Evolutionary conservation across 2,888 invertebrate genomes (phyloP).

Genomic region (Cantharis flavilabris): DNA sequence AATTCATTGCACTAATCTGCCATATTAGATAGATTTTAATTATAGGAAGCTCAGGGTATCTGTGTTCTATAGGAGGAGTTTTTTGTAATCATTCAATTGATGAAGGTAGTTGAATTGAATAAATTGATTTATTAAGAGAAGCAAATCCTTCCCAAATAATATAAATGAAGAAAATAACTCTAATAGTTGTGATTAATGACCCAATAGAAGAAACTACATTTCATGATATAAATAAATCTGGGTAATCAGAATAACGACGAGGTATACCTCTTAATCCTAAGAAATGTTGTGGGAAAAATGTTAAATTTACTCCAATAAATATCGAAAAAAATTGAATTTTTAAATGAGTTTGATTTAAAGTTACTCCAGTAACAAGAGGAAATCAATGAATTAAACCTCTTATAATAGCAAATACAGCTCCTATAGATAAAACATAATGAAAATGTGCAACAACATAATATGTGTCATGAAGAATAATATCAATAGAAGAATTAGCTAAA

Average conservation of each 20-base stretch:
- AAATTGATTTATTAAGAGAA: conserved; percentile 59
- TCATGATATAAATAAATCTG: conserved; percentile 68
- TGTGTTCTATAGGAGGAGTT: conserved; percentile 63
- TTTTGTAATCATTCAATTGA: conserved; percentile 68
- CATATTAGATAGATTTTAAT: conserved; percentile 66
- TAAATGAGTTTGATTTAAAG: conserved; percentile 62
- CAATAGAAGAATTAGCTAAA: conserved; percentile 76
- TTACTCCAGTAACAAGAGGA: conserved; percentile 67
- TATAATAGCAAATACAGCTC: conserved; percentile 80
- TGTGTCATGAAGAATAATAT: conserved; percentile 79
- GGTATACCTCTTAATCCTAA: conserved; percentile 73
- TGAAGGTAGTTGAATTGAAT: conserved; percentile 57
- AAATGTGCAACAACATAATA: conserved; percentile 85
- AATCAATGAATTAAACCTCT: conserved; percentile 75
- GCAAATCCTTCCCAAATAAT: conserved; percentile 67
- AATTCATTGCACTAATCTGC: conserved; percentile 66
- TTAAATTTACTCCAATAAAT: conserved; percentile 79
- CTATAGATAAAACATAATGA: conserved; percentile 80
- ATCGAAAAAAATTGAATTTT: conserved; percentile 73
- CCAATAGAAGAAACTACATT: conserved; percentile 71
- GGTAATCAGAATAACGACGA: conserved; percentile 76
- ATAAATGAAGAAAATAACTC: conserved; percentile 63
- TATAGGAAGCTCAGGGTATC: conserved; percentile 63
- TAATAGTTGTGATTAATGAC: conserved; percentile 65
- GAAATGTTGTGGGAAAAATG: conserved; percentile 82